A percentile compares a stretch with the other conserved stretches of the same genome.
phyloP scores from a whole-genome alignment of 2,113 vertebrate genomes.

The Brienomyrus brachyistius region DNA sequence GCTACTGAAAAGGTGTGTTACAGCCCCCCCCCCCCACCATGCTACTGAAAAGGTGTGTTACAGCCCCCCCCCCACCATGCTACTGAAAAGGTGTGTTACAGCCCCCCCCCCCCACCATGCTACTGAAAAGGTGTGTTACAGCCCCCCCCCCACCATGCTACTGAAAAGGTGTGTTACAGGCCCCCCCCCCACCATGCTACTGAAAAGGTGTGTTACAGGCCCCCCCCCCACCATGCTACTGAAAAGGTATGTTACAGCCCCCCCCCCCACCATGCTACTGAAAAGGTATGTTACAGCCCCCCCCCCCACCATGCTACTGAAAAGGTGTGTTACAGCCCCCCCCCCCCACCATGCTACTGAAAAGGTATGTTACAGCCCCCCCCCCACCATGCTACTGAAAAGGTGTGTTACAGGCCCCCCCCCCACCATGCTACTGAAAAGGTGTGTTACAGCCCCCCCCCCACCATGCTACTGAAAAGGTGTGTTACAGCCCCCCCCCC shows the following conservation, averaged over 20 bases:
- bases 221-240: neutral
- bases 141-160: neutral
- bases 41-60: slow-evolving; percentile 55
- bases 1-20: neutral
- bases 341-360: slow-evolving; percentile 68
- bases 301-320: neutral
- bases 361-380: neutral
- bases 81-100: neutral
- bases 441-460: neutral
- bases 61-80: neutral
- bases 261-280: slow-evolving; percentile 71
- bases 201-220: slow-evolving; percentile 28
- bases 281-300: neutral
- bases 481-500: neutral
- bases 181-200: no score
- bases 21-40: no score
- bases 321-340: neutral
- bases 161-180: neutral
- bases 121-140: slow-evolving; percentile 49
- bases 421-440: slow-evolving; percentile 62
- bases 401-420: neutral
- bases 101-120: no score
- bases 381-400: neutral
- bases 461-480: neutral
- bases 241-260: neutral